These are phyloP conservation scores for Oscheius sp. DNA, from an alignment of 2,888 invertebrate genomes.

Conservation along the genomic window DNA sequence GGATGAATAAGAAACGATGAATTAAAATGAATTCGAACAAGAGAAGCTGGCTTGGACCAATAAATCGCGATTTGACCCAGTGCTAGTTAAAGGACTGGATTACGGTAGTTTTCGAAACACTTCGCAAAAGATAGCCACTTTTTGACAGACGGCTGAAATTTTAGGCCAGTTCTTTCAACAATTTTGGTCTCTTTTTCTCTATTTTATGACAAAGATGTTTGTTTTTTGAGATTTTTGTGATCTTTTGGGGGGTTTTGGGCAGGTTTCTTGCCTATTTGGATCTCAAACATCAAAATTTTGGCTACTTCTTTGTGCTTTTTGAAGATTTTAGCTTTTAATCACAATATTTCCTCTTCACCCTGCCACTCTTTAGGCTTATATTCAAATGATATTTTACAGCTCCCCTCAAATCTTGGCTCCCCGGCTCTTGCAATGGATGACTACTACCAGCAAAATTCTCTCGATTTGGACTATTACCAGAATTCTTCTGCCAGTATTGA, in stretches of 20 bases:
- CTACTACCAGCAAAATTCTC: neutral
- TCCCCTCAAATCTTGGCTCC: conserved; percentile 13
- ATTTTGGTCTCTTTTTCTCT: neutral
- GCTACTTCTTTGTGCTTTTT: neutral
- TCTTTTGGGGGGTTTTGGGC: neutral
- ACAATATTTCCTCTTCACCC: neutral
- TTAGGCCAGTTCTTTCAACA: neutral
- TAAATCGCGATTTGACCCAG: neutral
- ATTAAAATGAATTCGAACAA: conserved; percentile 6
- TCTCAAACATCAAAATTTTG: neutral
- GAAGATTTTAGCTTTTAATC: too few species aligned
- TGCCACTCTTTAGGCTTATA: too few species aligned
- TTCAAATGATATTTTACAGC: neutral
- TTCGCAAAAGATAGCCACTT: neutral
- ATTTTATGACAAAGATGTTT: too few species aligned
- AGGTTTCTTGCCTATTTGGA: neutral
- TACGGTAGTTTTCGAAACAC: neutral
- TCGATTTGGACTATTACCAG: neutral
- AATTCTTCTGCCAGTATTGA: neutral
- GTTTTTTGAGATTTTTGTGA: too few species aligned
- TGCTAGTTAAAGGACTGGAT: conserved; percentile 15
- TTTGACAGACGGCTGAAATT: neutral
- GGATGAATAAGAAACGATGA: neutral
- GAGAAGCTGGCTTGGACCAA: neutral
- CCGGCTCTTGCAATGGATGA: neutral